These are phyloP conservation scores for Sardinella longiceps DNA, from an alignment of 2,797 vertebrate genomes.

Conservation along the genomic window DNA sequence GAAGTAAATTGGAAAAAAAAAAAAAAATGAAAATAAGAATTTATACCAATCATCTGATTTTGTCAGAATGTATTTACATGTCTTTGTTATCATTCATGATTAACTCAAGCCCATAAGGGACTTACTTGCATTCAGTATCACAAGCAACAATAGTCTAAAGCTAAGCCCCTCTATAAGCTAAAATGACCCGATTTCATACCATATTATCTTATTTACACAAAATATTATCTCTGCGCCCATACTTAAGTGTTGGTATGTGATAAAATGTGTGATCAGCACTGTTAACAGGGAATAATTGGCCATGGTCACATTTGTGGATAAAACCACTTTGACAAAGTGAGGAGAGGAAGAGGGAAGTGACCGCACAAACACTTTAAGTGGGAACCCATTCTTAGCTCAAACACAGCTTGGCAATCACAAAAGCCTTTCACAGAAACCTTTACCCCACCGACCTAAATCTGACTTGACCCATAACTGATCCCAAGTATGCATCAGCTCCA, in stretches of 20 bases:
- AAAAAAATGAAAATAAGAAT: too few relatives aligned
- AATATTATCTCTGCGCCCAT: background rate
- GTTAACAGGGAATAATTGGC: slow-evolving; percentile 1
- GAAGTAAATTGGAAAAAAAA: background rate
- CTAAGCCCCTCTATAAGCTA: too few relatives aligned
- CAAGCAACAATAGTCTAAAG: background rate
- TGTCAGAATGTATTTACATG: background rate
- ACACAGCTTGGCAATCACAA: slow-evolving; percentile 19
- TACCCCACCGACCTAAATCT: slow-evolving; percentile 30
- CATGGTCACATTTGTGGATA: background rate
- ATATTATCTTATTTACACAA: background rate
- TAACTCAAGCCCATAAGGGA: background rate
- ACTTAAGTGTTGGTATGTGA: background rate
- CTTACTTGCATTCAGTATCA: background rate
- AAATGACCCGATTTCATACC: background rate
- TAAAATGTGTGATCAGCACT: background rate
- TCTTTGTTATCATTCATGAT: background rate
- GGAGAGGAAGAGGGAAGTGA: background rate
- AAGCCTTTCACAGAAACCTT: slow-evolving; percentile 22
- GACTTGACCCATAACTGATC: slow-evolving; percentile 37
- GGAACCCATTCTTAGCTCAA: slow-evolving; percentile 8
- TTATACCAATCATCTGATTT: background rate
- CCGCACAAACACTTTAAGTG: slow-evolving; percentile 1
- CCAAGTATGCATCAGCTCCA: slow-evolving; percentile 18
- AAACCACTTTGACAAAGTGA: background rate